Evolutionary conservation across 35 echinoderm and acorn worm species (phyloP), one percentile per base, ranked within the genome.

Genomic region (Diadema setosum): DNA sequence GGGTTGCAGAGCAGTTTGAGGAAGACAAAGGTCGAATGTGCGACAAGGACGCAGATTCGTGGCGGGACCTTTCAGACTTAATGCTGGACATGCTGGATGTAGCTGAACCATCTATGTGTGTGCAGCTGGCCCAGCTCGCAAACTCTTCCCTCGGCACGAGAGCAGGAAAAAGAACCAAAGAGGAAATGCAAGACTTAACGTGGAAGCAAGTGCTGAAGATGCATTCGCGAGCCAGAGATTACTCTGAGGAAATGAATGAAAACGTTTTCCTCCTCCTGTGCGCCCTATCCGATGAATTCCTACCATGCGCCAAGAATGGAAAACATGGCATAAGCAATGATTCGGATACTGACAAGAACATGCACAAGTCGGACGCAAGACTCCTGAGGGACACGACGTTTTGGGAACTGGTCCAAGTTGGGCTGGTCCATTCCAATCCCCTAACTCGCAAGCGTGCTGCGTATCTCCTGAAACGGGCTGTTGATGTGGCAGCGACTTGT

Each of bases 231-330:
- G 46, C 42, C n/a, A 26, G 12, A 5, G 24, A 25, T 3, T 25
- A 7, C n/a, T 45, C 40, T 27, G 75, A 80, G 25, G 57, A 50
- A 34, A 45, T 75, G 3, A 87, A 52, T 44, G 58, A 49, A 29
- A 94, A 94, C 45, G 70, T 94, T 25, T 90, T 85, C 45, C 58
- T 94, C 69, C 33, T 85, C 40, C 70, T 90, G 16, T 90, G 93
- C 52, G 73, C 65, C 49, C 42, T 94, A 5, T 73, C 82, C 21
- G 83, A 94, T 46, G 50, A 42, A 32, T 86, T 81, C 34, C 45
- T 94, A 5, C 73, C 82, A 59, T 5, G 25, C 7, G 17, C 29
- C 8, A 40, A 55, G 31, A n/a, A n/a, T n/a, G n/a, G n/a, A n/a
- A n/a, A n/a, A n/a, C n/a, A n/a, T n/a, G n/a, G n/a, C n/a, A n/a